Evolutionary conservation across 1,140 invertebrate species (phyloP), one percentile per base, ranked within the genome.

Genomic region (Venturia canescens): DNA sequence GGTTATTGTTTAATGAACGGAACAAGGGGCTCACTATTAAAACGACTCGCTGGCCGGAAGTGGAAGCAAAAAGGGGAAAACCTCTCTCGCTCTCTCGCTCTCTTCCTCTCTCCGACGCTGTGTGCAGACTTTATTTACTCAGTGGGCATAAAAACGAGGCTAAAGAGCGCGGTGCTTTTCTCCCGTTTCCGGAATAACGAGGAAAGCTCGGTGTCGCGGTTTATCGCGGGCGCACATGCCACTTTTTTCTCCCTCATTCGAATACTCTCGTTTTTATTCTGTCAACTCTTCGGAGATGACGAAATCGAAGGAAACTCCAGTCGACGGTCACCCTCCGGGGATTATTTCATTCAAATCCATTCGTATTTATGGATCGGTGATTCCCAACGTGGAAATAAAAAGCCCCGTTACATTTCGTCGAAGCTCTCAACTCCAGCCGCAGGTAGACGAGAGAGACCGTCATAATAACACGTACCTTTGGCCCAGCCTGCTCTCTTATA

Each of bases 11-110:
- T 77, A 66, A 66, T 26, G 75, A 60, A 77, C n/a, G 75, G 60
- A 77, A 77, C 75, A 77, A 77, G 75, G 57, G 75, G 3, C 27
- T 77, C 75, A 66, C 75, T 77, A 77, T 77, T 63, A 31, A 66
- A 77, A 31, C 75, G 75, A n/a, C n/a, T n/a, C n/a, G 57, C 60
- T 77, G 75, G 75, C 75, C 75, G 75, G 75, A 77, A 77, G 75
- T 77, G 75, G 31, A 48, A 23, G 23, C 0, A 23, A 77, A 77
- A 66, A 31, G 31, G 16, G 13, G 31, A 31, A 69, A 13, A 15
- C 3, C 72, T 29, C 72, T 60, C 74, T 29, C 15, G 26, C 26
- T 29, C 27, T 26, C 6, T 23, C 26, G 6, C 27, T 26, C 6
- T 23, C 9, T 23, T 4, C 11, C 60, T 63, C 16, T 63, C n/a